These are phyloP conservation scores for Spea hammondii DNA, from an alignment of 2,797 vertebrate genomes.

Conservation along the genomic window DNA sequence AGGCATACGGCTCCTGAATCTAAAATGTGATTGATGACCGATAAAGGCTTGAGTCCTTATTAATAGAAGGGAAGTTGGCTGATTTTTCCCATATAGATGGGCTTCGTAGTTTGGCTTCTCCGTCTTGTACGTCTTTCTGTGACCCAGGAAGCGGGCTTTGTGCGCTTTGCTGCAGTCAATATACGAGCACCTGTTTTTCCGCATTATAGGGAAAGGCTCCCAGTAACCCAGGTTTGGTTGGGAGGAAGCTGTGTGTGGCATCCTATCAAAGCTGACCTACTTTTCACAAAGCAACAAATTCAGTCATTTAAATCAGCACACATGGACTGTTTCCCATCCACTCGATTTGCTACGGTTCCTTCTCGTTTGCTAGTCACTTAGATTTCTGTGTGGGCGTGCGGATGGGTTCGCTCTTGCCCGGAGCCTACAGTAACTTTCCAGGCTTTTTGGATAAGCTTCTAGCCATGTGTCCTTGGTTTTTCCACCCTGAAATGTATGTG, in stretches of 20 bases:
- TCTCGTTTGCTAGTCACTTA: slow-evolving; percentile 32
- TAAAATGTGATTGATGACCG: background rate
- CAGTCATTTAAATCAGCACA: slow-evolving; percentile 29
- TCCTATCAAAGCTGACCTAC: slow-evolving; percentile 35
- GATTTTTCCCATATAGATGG: too few species aligned
- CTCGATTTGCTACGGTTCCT: slow-evolving; percentile 24
- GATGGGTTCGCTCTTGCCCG: slow-evolving; percentile 26
- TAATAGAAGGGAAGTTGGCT: too few species aligned
- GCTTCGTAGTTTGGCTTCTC: too few species aligned
- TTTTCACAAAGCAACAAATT: slow-evolving; percentile 13
- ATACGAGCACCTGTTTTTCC: too few species aligned
- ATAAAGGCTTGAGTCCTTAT: too few species aligned
- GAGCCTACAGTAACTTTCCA: slow-evolving; percentile 28
- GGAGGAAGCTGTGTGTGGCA: background rate
- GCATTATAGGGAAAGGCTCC: too few species aligned
- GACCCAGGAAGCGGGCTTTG: too few species aligned
- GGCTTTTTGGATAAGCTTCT: slow-evolving; percentile 26
- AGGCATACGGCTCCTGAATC: too few species aligned
- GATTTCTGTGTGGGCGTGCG: slow-evolving; percentile 41
- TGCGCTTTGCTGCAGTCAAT: background rate
- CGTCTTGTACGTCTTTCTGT: too few species aligned
- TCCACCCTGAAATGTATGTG: too few species aligned
- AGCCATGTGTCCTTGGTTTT: background rate
- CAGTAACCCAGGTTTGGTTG: background rate
- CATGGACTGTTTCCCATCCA: slow-evolving; percentile 26